Evolutionary conservation across 1,140 invertebrate genomes (phyloP).

Genomic region (Oedothorax gibbosus): DNA sequence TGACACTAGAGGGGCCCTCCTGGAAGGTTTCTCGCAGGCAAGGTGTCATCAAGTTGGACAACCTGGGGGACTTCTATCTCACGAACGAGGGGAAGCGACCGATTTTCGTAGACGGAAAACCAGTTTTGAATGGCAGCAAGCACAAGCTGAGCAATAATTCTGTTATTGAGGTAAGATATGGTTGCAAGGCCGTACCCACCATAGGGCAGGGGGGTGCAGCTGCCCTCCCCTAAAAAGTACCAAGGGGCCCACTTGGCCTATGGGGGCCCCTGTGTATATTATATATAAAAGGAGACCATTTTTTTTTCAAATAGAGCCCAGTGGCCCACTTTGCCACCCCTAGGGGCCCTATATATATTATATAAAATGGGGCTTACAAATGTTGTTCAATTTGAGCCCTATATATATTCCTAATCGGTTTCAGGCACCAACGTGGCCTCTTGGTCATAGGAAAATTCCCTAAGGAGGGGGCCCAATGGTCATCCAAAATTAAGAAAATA

Average conservation of each 20-base stretch:
- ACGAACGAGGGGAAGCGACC: slow-evolving; percentile 95
- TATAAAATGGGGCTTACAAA: no score
- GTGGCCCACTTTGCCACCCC: no score
- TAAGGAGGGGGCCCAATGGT: no score
- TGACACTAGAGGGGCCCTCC: slow-evolving; percentile 86
- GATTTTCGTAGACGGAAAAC: slow-evolving; percentile 92
- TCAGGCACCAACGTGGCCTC: no score
- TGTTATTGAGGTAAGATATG: slow-evolving; percentile 85
- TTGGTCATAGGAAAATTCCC: no score
- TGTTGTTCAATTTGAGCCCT: no score
- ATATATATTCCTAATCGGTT: no score
- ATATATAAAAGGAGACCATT: not conserved
- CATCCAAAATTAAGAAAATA: no score
- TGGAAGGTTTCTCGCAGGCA: slow-evolving; percentile 83
- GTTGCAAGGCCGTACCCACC: not conserved
- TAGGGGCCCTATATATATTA: no score
- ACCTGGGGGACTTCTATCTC: slow-evolving; percentile 94
- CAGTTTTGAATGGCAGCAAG: slow-evolving; percentile 87
- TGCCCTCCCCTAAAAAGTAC: not conserved
- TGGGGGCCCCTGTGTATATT: not conserved
- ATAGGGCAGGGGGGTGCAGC: not conserved
- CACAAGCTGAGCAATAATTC: slow-evolving; percentile 90
- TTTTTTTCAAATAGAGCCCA: no score
- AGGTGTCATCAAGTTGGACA: slow-evolving; percentile 88
- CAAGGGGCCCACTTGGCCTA: not conserved